Evolutionary conservation across 2,888 invertebrate genomes (phyloP).

Genomic region (Suillia variegata): DNA sequence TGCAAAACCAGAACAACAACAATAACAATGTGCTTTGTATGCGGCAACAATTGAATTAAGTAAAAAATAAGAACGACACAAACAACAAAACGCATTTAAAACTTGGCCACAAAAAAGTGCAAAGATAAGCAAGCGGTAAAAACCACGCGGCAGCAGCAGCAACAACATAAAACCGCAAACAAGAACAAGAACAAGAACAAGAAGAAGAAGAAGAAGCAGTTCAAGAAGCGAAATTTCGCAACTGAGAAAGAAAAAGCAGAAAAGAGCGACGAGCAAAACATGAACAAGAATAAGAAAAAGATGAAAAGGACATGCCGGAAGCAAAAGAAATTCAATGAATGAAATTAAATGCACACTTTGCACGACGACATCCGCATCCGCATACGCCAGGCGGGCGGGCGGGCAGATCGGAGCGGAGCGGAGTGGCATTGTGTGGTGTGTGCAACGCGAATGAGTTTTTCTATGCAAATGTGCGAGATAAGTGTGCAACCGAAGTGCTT

Average conservation of each 20-base stretch:
- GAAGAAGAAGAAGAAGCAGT: too few species aligned
- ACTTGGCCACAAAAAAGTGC: slow-evolving; percentile 6
- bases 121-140: slow-evolving; percentile 3
- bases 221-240: not conserved
- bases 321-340: slow-evolving; percentile 5
- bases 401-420: too few species aligned
- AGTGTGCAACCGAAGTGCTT: not conserved
- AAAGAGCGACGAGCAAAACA: not conserved
- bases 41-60: slow-evolving; percentile 3
- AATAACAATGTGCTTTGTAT: not conserved
- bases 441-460: not conserved
- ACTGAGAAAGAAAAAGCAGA: not conserved
- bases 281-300: not conserved
- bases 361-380: not conserved
- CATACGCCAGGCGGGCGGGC: too few species aligned
- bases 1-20: not conserved
- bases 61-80: not conserved
- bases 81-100: too few species aligned
- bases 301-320: not conserved
- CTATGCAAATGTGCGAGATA: slow-evolving; percentile 1
- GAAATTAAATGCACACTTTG: not conserved
- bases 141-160: not conserved
- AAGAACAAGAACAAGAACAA: too few species aligned
- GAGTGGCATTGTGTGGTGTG: not conserved
- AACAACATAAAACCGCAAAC: too few species aligned